Percentiles rank a stretch among this genome's conserved stretches.
phyloP scores from a whole-genome alignment of 2,113 vertebrate genomes.

The Toxotes jaculatrix region DNA sequence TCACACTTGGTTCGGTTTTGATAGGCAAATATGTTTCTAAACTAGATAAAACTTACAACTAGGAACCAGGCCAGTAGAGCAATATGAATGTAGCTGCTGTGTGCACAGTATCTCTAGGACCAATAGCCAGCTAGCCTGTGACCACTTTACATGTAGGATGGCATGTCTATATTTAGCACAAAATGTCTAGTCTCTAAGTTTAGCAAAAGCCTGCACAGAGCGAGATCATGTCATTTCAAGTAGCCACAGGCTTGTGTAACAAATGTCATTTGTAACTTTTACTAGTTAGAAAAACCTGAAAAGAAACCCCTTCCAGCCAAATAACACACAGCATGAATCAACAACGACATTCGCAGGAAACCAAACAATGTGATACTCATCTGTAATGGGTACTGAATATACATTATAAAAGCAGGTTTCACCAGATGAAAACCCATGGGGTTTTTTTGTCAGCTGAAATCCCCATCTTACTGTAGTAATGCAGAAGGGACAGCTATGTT shows the following conservation, averaged over 20 bases:
- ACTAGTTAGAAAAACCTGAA: background rate
- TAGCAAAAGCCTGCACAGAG: conserved; percentile 12
- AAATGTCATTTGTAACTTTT: conserved; percentile 38
- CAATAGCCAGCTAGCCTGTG: background rate
- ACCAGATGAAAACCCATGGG: background rate
- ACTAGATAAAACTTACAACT: background rate
- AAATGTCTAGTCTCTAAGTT: conserved; percentile 29
- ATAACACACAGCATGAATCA: conserved; percentile 5
- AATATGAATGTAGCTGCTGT: background rate
- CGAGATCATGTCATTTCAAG: conserved; percentile 9
- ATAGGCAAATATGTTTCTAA: background rate
- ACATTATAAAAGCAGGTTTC: background rate
- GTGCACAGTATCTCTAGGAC: background rate
- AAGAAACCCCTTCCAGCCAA: background rate
- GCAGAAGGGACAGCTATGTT: background rate
- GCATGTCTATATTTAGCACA: conserved; percentile 52
- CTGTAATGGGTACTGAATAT: background rate
- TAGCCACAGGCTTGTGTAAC: conserved; percentile 23
- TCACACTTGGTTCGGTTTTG: background rate
- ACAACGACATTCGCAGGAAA: background rate
- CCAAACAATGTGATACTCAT: background rate
- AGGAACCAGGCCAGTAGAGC: too few relatives aligned
- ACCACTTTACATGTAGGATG: conserved; percentile 24
- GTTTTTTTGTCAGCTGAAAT: background rate
- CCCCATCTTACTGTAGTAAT: background rate